These are phyloP conservation scores for Catostylus mosaicus DNA, from an alignment of 30 jellyfish, hydroid and myxozoan genomes.

Conservation along the genomic window DNA sequence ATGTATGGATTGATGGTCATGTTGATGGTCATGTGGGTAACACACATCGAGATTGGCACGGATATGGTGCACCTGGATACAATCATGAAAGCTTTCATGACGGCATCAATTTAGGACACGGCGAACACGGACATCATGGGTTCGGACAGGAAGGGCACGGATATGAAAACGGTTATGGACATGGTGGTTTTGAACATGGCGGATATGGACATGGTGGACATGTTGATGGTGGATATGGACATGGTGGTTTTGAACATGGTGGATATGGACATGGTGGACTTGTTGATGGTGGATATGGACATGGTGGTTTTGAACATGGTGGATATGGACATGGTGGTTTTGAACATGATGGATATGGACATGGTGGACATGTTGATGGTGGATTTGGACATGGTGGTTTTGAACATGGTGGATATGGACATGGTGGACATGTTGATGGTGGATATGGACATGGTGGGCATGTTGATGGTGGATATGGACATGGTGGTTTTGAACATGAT, in stretches of 20 bases:
- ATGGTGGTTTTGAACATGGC: slow-evolving; percentile 20
- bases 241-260: slow-evolving; percentile 2
- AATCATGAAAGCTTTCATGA: not conserved
- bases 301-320: not conserved
- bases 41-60: slow-evolving; percentile 46
- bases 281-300: slow-evolving; percentile 25
- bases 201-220: slow-evolving; percentile 1
- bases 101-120: not conserved
- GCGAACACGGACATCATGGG: not conserved
- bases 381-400: not conserved
- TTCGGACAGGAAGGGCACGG: slow-evolving; percentile 11
- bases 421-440: slow-evolving; percentile 25
- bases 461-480: slow-evolving; percentile 16
- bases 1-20: slow-evolving; percentile 30
- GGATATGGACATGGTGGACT: slow-evolving; percentile 11
- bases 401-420: slow-evolving; percentile 23
- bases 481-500: slow-evolving; percentile 6
- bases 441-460: slow-evolving; percentile 28
- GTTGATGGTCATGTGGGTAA: slow-evolving; percentile 13
- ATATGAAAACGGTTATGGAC: slow-evolving; percentile 12
- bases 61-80: slow-evolving; percentile 39
- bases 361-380: slow-evolving; percentile 35
- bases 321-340: slow-evolving; percentile 1
- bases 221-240: slow-evolving; percentile 5
- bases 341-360: slow-evolving; percentile 2